Conservation (phyloP, 2,113 vertebrate species). For the Dromas ardeola region DNA sequence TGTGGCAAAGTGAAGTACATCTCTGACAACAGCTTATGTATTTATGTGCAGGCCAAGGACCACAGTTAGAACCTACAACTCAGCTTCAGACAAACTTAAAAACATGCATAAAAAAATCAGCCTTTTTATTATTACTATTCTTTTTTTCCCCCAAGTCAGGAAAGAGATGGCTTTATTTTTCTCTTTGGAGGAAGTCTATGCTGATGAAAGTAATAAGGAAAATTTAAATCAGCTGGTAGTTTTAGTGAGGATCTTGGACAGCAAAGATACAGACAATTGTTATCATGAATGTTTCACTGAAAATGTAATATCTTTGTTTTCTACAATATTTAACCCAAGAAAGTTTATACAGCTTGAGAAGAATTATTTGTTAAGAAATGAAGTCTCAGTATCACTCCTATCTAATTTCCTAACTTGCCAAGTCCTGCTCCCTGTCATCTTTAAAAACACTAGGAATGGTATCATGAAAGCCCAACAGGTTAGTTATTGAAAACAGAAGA, state of each 20-base stretch:
- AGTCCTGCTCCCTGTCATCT: neutral
- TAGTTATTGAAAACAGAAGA: slow-evolving; percentile 8
- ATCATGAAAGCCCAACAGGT: neutral
- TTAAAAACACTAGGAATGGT: neutral
- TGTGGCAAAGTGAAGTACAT: neutral
- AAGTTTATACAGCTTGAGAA: slow-evolving; percentile 7
- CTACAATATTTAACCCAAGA: neutral
- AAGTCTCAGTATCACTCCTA: neutral
- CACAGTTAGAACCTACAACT: neutral
- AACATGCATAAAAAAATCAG: neutral
- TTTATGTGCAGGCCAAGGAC: neutral
- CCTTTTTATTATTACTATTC: neutral
- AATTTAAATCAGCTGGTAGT: neutral
- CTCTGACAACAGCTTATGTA: neutral
- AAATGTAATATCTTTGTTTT: neutral
- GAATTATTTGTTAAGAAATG: neutral
- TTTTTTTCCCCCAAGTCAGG: neutral
- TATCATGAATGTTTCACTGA: neutral
- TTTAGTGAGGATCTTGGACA: neutral
- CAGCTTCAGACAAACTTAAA: neutral
- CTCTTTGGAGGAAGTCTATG: neutral
- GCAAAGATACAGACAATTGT: neutral
- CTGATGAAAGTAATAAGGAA: neutral
- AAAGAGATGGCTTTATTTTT: neutral
- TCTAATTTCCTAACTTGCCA: neutral